Base-by-base conservation (phyloP, 2,888 invertebrate genomes). In the Tipula vernalis region DNA sequence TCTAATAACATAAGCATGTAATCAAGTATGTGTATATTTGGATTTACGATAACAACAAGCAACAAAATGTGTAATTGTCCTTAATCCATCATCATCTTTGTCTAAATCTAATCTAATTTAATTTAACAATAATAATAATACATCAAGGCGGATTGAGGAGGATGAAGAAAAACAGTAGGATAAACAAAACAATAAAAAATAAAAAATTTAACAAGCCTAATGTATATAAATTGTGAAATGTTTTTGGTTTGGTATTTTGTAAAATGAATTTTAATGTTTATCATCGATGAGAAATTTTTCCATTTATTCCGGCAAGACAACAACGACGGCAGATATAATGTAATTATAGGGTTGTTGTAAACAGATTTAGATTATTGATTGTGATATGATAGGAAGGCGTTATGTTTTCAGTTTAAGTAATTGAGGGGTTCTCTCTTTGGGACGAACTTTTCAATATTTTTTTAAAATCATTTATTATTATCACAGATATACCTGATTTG, bases 31-130 rank as follows among this genome's bases (percentile, higher is more conserved):
- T 2, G 6, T 6, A 39, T 39, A 39, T 39, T 6, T 39, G 39
- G 5, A 6, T 39, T 2, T 39, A 39, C 3, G 6, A 39, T 3
- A 5, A 39, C 3, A 39, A 39, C 5, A 6, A 39, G 0, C 71
- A 71, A 71, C 71, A 71, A 28, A 8, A 57, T 57, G 15, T 57
- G 51, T 15, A 57, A 57, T 51, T 71, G 10, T 28, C 71, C 71
- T 71, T 71, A 71, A 71, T 71, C 71, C 71, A 71, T 71, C 71
- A 71, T 71, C 71, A 71, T 71, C 71, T 71, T 71, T 71, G 71
- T 71, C 71, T 28, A 71, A 71, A 15, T 51, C 51, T 71, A 71
- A 28, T 71, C 71, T 71, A 71, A 71, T 71, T 28, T 18, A 28
- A 28, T 71, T 71, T 71, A 71, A 28, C 71, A 28, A 71, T 71